Conservation (phyloP, 2,888 invertebrate genomes). For the Cosmopolites sordidus region DNA sequence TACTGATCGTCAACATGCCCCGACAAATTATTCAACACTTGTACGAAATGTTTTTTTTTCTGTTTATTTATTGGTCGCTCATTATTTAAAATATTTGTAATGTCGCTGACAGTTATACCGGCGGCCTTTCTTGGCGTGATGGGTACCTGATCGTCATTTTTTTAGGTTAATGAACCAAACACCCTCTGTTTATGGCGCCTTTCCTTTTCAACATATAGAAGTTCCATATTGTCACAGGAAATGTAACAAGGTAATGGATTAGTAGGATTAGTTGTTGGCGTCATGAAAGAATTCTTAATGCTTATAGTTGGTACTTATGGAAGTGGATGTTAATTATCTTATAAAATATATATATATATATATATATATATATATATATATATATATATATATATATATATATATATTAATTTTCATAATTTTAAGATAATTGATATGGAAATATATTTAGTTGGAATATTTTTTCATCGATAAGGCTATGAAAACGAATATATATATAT, state of each 20-base stretch:
- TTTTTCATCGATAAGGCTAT: too few species aligned
- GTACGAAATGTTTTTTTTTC: constrained; percentile 22
- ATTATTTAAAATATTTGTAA: constrained; percentile 26
- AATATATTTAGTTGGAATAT: too few species aligned
- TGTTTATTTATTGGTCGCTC: constrained; percentile 24
- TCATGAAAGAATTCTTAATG: too few species aligned
- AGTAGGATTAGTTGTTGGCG: neutral
- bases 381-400: too few species aligned
- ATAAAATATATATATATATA: too few species aligned
- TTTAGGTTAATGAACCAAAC: neutral
- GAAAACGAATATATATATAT: too few species aligned
- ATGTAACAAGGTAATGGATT: neutral
- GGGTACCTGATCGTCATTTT: neutral
- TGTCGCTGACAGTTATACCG: constrained; percentile 25
- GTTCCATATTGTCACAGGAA: neutral
- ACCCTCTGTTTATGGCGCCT: constrained; percentile 1
- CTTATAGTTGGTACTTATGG: too few species aligned
- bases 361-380: too few species aligned
- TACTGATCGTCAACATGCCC: constrained; percentile 1
- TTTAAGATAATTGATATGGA: too few species aligned
- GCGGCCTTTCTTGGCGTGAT: constrained; percentile 13
- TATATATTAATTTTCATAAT: too few species aligned
- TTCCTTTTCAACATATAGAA: neutral
- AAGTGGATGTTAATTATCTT: too few species aligned
- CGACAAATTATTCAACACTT: constrained; percentile 23